Base-by-base conservation (phyloP, 1,140 invertebrate genomes). In the Tenebrio molitor region DNA sequence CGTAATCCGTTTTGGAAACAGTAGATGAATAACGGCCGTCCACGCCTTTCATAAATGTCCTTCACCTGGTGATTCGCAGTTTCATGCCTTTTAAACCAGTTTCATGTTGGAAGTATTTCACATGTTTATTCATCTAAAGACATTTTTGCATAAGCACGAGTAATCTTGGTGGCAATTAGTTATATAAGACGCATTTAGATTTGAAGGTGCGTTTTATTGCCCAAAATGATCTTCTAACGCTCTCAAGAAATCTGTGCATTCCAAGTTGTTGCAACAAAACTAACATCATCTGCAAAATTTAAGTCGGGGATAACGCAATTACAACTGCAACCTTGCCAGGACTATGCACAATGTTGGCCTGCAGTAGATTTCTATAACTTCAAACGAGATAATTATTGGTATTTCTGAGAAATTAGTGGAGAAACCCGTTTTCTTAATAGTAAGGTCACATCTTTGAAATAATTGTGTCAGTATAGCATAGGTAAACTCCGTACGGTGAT, bases 11-110 rank as follows among this genome's bases (percentile, higher is more conserved):
- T 42, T 42, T 65, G 39, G 62, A 65, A 65, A 42, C 39, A 36
- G 39, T 65, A 65, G 62, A 65, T 65, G 62, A 65, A 65, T 65
- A 65, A 65, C 39, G 39, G 62, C 33, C 62, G 62, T 65, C 62
- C 62, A 65, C 62, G 62, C 62, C 62, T 65, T 65, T 65, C 62
- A 65, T 65, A 41, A 65, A 65, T 65, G 62, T 65, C 62, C 62
- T 65, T 65, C 62, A 65, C 62, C 62, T 65, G 62, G 62, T 65
- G 34, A 41, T 41, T 65, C 62, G 62, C 62, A 21, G 17, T 39
- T 64, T 15, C 14, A 34, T 64, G 17, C 14, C 19, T 39, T 41
- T 65, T 65, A 65, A 65, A 65, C 62, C 62, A 65, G 62, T 65
- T 63, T 42, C 36, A 19, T 17, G 21, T 29, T 23, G 10, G 39